phyloP scores from a whole-genome alignment of 2,888 invertebrate species.

The Disparrhopalites patrizii region DNA sequence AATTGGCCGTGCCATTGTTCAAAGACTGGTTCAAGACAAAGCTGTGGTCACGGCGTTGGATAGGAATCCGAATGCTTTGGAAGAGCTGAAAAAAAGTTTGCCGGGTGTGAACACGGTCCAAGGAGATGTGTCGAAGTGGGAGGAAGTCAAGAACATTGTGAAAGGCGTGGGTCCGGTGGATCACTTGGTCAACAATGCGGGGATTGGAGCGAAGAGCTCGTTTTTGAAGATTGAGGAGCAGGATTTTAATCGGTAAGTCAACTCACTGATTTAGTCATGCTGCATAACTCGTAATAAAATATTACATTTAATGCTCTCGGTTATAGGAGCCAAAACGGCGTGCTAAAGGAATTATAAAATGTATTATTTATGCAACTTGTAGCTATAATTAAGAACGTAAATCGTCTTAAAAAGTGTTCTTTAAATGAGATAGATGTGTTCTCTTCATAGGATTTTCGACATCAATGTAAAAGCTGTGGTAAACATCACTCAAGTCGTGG shows the following conservation, averaged over 20 bases:
- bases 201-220: conserved; percentile 49
- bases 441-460: too few species aligned
- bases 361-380: too few species aligned
- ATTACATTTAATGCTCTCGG: too few species aligned
- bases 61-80: conserved; percentile 50
- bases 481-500: conserved; percentile 55
- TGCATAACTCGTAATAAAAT: too few species aligned
- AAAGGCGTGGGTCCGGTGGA: conserved; percentile 47
- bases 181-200: conserved; percentile 57
- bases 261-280: conserved; percentile 42
- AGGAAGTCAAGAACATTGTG: conserved; percentile 51
- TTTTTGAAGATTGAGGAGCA: conserved; percentile 53
- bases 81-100: conserved; percentile 49
- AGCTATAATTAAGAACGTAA: too few species aligned
- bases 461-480: conserved; percentile 54
- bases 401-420: too few species aligned
- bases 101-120: conserved; percentile 49
- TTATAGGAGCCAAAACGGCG: too few species aligned
- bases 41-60: conserved; percentile 52
- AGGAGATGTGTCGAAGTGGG: conserved; percentile 54
- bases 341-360: too few species aligned
- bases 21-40: conserved; percentile 50
- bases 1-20: conserved; percentile 52
- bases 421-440: too few species aligned
- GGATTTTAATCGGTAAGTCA: conserved; percentile 52